These are phyloP conservation scores for Ardeotis arabs DNA, from an alignment of 2,113 vertebrate species.

Conservation along the genomic window DNA sequence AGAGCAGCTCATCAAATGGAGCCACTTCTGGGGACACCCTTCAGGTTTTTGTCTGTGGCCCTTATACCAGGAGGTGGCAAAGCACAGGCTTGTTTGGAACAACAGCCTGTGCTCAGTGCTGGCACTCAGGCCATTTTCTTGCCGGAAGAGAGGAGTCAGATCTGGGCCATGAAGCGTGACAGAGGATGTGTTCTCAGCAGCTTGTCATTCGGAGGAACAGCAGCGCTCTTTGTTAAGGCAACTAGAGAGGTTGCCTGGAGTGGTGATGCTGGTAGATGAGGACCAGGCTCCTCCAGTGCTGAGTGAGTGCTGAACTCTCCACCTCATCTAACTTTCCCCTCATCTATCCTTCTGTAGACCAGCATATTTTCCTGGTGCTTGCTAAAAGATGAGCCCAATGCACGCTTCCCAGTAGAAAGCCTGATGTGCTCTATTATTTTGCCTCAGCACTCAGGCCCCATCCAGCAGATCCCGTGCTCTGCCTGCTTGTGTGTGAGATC, in stretches of 20 bases:
- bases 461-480: not conserved
- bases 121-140: not conserved
- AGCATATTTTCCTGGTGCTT: not conserved
- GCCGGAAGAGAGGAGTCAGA: not conserved
- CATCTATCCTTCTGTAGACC: not conserved
- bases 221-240: not conserved
- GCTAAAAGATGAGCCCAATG: not conserved
- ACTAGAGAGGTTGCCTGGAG: not conserved
- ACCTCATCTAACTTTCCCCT: not conserved
- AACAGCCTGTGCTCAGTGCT: not conserved
- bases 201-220: not conserved
- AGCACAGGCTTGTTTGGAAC: not conserved
- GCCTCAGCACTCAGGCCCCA: rapidly evolving
- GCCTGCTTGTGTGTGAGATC: not conserved
- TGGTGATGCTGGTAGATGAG: not conserved
- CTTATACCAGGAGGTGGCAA: not conserved
- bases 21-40: not conserved
- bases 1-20: not conserved
- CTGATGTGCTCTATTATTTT: not conserved
- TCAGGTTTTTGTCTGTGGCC: not conserved
- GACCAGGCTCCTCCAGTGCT: not conserved
- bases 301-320: not conserved
- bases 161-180: not conserved
- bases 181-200: conserved; percentile 16
- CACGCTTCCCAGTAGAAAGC: not conserved